Conservation (phyloP, 2,797 vertebrate species). For the Tinamus major region DNA sequence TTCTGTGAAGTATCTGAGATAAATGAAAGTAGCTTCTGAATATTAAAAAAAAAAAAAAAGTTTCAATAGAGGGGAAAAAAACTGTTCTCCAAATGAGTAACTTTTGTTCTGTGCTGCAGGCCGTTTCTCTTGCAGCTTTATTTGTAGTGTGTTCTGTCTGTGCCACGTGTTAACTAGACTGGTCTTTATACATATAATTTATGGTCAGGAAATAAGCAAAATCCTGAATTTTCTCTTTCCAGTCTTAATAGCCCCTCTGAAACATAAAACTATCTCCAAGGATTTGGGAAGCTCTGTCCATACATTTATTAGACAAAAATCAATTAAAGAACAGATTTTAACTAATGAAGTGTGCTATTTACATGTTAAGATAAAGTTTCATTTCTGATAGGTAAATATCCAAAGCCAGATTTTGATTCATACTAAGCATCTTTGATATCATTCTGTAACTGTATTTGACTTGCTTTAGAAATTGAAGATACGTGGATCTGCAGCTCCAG, state of each 20-base stretch:
- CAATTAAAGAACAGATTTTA: not conserved
- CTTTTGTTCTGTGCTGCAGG: constrained; percentile 23
- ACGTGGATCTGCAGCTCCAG: not conserved
- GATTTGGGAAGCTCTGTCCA: not conserved
- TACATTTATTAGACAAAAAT: not conserved
- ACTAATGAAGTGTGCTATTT: not conserved
- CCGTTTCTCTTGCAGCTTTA: constrained; percentile 18
- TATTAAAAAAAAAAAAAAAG: not conserved
- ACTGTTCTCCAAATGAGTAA: not conserved
- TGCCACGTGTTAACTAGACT: constrained; percentile 38
- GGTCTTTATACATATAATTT: constrained; percentile 30
- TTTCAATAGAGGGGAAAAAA: not conserved
- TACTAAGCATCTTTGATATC: fast-evolving
- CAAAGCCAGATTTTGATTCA: fast-evolving
- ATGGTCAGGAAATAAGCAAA: constrained; percentile 22
- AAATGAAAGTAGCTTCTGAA: constrained; percentile 64
- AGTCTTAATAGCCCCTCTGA: not conserved
- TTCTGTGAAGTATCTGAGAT: constrained; percentile 51
- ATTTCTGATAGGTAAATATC: not conserved
- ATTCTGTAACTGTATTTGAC: not conserved
- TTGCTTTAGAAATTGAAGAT: not conserved
- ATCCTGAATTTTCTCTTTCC: constrained; percentile 15
- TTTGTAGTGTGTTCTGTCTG: not conserved
- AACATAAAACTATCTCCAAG: not conserved
- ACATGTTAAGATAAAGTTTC: not conserved